phyloP scores from a whole-genome alignment of 2,888 invertebrate species.

The Callimorpha dominula region DNA sequence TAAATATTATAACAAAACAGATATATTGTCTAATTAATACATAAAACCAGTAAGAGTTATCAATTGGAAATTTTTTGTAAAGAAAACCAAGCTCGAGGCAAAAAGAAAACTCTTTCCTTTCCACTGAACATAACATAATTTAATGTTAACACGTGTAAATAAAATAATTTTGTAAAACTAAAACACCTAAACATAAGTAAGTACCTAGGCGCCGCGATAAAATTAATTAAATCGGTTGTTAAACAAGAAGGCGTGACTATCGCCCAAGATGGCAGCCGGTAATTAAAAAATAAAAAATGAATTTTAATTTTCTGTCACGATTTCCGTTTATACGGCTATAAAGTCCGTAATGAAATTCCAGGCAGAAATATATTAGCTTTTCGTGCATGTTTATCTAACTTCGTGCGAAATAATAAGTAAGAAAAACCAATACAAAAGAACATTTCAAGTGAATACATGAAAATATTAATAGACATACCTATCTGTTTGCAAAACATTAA shows the following conservation, averaged over 20 bases:
- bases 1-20: neutral
- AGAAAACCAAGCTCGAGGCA: neutral
- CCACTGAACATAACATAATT: neutral
- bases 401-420: constrained; percentile 21
- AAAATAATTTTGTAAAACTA: neutral
- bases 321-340: constrained; percentile 41
- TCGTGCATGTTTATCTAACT: constrained; percentile 24
- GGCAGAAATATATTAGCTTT: constrained; percentile 13
- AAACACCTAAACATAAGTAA: neutral
- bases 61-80: neutral
- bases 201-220: neutral
- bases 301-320: constrained; percentile 59
- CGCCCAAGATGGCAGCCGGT: constrained; percentile 59
- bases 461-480: neutral
- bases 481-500: neutral
- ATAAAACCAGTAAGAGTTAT: neutral
- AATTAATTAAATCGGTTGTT: constrained; percentile 24
- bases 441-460: neutral
- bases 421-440: constrained; percentile 3
- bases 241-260: constrained; percentile 50
- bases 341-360: constrained; percentile 41
- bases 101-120: neutral
- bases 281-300: constrained; percentile 58
- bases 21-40: neutral
- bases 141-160: neutral